Percentiles rank a stretch among this genome's conserved stretches.
Evolutionary conservation across 2,797 vertebrate genomes (phyloP).

Genomic region (Eurystomus glaucurus): DNA sequence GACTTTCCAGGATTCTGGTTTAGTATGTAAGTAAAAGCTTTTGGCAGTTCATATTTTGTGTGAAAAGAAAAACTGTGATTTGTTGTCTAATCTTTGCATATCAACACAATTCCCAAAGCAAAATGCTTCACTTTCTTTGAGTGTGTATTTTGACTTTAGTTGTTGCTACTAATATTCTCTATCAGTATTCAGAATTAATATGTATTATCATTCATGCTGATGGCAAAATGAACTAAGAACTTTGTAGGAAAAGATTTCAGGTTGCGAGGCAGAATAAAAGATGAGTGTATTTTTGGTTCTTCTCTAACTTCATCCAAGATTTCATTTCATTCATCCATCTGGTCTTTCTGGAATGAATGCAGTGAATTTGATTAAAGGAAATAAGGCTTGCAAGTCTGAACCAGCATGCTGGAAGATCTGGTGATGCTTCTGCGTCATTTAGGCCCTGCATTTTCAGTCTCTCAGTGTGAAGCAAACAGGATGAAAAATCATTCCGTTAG

Average conservation of each 20-base stretch:
- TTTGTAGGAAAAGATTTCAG: background rate
- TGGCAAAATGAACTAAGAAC: background rate
- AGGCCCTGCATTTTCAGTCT: background rate
- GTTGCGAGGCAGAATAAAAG: background rate
- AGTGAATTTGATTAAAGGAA: slow-evolving; percentile 17
- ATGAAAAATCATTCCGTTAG: background rate
- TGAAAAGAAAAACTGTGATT: background rate
- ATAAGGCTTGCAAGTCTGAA: background rate
- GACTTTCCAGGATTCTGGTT: background rate
- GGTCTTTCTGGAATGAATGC: slow-evolving; percentile 3
- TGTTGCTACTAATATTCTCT: background rate
- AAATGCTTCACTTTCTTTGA: background rate
- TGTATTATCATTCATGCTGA: background rate
- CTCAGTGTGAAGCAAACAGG: background rate
- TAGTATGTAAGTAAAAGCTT: background rate
- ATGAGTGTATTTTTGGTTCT: background rate
- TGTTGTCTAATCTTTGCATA: background rate
- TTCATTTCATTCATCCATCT: background rate
- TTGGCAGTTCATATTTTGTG: background rate
- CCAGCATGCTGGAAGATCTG: background rate
- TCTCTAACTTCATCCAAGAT: background rate
- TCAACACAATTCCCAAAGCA: background rate
- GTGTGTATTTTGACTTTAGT: background rate
- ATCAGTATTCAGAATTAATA: background rate
- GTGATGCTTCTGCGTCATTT: background rate